Evolutionary conservation across 2,797 vertebrate species (phyloP).

Genomic region (Poliocrania exsul): DNA sequence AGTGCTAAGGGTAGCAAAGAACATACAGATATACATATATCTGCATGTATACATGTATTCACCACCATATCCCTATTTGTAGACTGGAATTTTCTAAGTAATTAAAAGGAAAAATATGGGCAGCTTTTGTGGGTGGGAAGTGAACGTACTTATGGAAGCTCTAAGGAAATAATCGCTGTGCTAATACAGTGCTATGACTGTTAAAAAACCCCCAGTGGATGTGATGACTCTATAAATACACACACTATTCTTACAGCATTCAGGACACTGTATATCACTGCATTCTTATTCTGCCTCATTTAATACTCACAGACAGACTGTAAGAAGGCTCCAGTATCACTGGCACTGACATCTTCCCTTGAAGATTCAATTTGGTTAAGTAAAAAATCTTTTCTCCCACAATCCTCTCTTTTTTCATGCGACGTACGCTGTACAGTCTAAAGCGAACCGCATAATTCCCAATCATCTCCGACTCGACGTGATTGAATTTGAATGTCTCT

Average conservation of each 20-base stretch:
- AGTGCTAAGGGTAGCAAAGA: not conserved
- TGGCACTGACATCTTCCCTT: constrained; percentile 95
- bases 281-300: constrained; percentile 54
- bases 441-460: constrained; percentile 94
- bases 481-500: constrained; percentile 94
- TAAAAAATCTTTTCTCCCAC: constrained; percentile 97
- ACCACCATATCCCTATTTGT: not conserved
- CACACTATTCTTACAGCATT: constrained; percentile 20
- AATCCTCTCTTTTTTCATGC: constrained; percentile 96
- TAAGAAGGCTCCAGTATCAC: constrained; percentile 93
- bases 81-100: not conserved
- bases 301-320: constrained; percentile 88
- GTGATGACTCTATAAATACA: constrained; percentile 30
- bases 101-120: not conserved
- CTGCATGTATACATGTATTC: not conserved
- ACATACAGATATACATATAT: not conserved
- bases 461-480: constrained; percentile 96
- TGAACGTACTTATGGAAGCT: not conserved
- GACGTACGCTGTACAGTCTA: constrained; percentile 91
- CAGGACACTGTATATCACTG: constrained; percentile 1
- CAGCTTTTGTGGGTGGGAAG: not conserved
- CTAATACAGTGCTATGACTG: not conserved
- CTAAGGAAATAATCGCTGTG: not conserved
- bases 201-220: not conserved
- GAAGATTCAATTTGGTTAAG: constrained; percentile 97